Percentiles rank a stretch among this genome's conserved stretches.
phyloP scores from a whole-genome alignment of 2,797 vertebrate genomes.

The Trichosurus vulpecula region DNA sequence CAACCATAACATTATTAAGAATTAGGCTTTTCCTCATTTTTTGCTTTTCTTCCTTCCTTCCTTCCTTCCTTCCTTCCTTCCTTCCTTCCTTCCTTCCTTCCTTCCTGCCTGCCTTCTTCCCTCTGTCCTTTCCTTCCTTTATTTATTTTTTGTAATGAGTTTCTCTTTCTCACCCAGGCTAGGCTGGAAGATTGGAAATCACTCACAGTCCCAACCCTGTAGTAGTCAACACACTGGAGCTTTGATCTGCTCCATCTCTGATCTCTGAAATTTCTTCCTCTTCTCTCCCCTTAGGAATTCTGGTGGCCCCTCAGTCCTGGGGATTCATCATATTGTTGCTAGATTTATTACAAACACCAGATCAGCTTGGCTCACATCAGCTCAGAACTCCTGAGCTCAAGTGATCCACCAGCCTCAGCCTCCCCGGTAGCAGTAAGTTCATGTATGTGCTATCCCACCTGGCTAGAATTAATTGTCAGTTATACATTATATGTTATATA shows the following conservation, averaged over 20 bases:
- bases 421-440: not conserved
- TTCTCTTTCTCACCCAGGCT: not conserved
- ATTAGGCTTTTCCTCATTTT: not conserved
- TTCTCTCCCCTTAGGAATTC: not conserved
- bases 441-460: fast-evolving
- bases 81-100: not conserved
- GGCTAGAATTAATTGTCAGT: not conserved
- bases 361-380: not conserved
- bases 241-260: not conserved
- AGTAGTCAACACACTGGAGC: not conserved
- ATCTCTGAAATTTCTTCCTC: not conserved
- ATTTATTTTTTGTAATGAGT: not conserved
- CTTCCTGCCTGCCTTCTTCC: not conserved
- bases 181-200: not conserved
- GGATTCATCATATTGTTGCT: not conserved
- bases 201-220: not conserved
- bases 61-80: not conserved
- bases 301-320: not conserved
- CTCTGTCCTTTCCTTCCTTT: not conserved
- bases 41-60: not conserved
- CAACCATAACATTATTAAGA: not conserved
- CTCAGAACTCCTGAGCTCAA: not conserved
- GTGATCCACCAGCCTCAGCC: not conserved
- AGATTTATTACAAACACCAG: not conserved
- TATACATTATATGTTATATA: no score